Evolutionary conservation across 2,888 invertebrate genomes (phyloP).

Genomic region (Piscicola geometra): DNA sequence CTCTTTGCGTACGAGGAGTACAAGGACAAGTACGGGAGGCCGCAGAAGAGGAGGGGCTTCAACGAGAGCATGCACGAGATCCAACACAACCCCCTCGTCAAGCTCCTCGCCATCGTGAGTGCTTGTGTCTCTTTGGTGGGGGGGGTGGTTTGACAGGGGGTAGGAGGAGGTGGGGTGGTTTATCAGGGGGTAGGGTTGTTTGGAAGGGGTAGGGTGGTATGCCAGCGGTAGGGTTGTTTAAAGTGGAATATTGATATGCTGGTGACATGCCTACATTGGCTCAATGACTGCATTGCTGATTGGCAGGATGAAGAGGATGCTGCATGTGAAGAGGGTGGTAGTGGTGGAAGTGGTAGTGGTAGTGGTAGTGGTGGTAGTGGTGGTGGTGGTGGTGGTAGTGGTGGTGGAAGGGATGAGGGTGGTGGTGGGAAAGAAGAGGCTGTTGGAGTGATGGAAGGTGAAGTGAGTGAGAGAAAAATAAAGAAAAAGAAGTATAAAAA

Average conservation of each 20-base stretch:
- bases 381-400: too few relatives aligned
- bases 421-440: not conserved
- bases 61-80: slow-evolving; percentile 83
- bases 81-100: slow-evolving; percentile 64
- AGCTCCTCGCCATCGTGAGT: slow-evolving; percentile 38
- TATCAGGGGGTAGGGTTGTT: not conserved
- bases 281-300: too few relatives aligned
- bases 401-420: too few relatives aligned
- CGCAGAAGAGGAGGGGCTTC: slow-evolving; percentile 72
- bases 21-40: slow-evolving; percentile 73
- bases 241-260: slow-evolving; percentile 30
- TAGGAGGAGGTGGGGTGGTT: not conserved
- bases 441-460: too few relatives aligned
- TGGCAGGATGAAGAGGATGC: too few relatives aligned
- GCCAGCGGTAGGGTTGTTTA: not conserved
- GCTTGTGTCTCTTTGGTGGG: not conserved
- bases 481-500: too few relatives aligned
- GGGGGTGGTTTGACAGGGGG: not conserved
- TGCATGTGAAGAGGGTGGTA: too few relatives aligned
- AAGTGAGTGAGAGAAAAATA: too few relatives aligned
- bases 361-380: too few relatives aligned
- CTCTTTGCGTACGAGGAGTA: slow-evolving; percentile 75
- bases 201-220: not conserved
- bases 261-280: too few relatives aligned
- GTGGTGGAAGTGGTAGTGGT: too few relatives aligned